phyloP scores from a whole-genome alignment of 1,140 invertebrate species.

The Berghia stephanieae region DNA sequence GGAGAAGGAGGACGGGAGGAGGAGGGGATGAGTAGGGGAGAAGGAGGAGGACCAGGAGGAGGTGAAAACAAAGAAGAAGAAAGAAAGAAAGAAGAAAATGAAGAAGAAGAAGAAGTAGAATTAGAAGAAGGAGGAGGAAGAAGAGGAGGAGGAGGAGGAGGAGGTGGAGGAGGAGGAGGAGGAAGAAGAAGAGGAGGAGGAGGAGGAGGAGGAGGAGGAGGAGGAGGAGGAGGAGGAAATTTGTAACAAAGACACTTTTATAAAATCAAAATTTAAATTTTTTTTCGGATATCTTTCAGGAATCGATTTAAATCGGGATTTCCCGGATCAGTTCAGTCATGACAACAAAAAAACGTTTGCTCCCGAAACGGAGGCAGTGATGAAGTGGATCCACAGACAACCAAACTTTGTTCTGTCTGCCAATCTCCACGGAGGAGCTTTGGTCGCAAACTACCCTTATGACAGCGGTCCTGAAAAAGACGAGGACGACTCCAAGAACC shows the following conservation, averaged over 20 bases:
- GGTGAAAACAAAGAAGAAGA: no score
- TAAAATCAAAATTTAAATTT: slow-evolving; percentile 61
- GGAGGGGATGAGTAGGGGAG: no score
- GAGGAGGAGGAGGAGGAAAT: slow-evolving; percentile 70
- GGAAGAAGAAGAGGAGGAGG: not conserved
- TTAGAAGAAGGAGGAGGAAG: not conserved
- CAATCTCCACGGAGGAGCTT: slow-evolving; percentile 90
- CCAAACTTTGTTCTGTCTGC: slow-evolving; percentile 96
- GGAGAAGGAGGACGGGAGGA: no score
- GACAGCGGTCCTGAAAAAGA: slow-evolving; percentile 71
- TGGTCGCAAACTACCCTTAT: slow-evolving; percentile 90
- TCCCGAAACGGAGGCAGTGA: slow-evolving; percentile 88
- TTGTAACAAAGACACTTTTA: not conserved
- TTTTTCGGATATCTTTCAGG: slow-evolving; percentile 81
- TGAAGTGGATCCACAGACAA: slow-evolving; percentile 85
- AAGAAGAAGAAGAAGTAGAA: slow-evolving; percentile 12
- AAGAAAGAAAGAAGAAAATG: no score
- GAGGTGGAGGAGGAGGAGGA: not conserved
- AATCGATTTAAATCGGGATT: slow-evolving; percentile 92
- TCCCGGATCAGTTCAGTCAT: slow-evolving; percentile 82
- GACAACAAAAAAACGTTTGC: slow-evolving; percentile 72
- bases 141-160: not conserved
- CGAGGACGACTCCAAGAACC: no score
- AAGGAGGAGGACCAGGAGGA: no score
- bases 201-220: not conserved